A percentile compares a stretch with the other conserved stretches of the same genome.
Evolutionary conservation across 2,797 vertebrate genomes (phyloP).

Genomic region (Kryptopterus vitreolus): DNA sequence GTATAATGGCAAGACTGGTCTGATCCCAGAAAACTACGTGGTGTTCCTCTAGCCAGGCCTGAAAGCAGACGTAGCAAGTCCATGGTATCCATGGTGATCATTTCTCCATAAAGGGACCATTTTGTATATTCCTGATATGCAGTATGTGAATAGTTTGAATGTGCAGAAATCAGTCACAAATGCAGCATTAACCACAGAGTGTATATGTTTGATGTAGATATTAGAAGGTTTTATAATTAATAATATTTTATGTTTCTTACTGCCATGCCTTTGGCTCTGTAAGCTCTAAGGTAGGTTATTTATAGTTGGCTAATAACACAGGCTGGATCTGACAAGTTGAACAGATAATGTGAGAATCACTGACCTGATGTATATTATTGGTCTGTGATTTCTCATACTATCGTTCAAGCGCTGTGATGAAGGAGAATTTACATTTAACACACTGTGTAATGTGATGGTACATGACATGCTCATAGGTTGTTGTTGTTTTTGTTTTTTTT

Average conservation of each 20-base stretch:
- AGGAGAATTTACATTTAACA: constrained; percentile 43
- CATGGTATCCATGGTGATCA: constrained; percentile 59
- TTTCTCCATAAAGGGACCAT: constrained; percentile 48
- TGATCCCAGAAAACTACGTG: constrained; percentile 97
- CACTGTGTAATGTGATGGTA: constrained; percentile 39
- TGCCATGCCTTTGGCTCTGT: constrained; percentile 45
- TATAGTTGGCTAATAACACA: constrained; percentile 41
- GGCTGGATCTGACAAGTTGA: constrained; percentile 39
- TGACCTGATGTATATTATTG: neutral
- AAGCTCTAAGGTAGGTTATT: constrained; percentile 42
- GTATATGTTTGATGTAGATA: constrained; percentile 44
- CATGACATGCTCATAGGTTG: constrained; percentile 2
- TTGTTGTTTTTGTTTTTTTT: neutral
- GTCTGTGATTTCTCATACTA: constrained; percentile 16
- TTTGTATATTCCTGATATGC: constrained; percentile 34
- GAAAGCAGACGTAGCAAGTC: constrained; percentile 63
- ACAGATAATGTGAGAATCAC: constrained; percentile 29
- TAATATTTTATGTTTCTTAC: constrained; percentile 57
- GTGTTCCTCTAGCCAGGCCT: constrained; percentile 79
- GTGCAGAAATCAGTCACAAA: constrained; percentile 37
- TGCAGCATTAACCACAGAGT: constrained; percentile 28
- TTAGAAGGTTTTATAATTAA: constrained; percentile 44
- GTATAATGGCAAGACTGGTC: constrained; percentile 91
- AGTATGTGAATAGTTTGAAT: constrained; percentile 45
- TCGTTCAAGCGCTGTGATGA: constrained; percentile 34